Evolutionary conservation across 2,888 invertebrate genomes (phyloP).

Genomic region (Trypoxylon attenuatum): DNA sequence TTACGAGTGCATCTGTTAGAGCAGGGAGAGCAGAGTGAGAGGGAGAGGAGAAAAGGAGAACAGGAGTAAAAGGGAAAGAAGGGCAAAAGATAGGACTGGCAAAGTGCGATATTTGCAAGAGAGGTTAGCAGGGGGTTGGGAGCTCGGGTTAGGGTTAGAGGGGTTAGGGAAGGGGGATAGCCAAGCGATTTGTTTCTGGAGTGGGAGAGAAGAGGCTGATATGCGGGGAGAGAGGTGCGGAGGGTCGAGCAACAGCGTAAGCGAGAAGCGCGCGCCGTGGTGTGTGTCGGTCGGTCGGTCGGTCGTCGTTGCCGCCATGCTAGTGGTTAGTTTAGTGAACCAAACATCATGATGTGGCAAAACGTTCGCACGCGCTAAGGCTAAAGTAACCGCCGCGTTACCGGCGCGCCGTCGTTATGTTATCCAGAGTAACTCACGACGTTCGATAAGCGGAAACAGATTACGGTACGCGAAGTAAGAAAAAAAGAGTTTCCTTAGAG

Average conservation of each 20-base stretch:
- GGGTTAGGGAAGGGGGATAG: not conserved
- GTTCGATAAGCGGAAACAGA: conserved; percentile 64
- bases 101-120: too few species aligned
- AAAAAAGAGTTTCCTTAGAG: too few species aligned
- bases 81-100: conserved; percentile 1
- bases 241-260: conserved; percentile 61
- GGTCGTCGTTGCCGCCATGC: conserved; percentile 66
- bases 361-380: conserved; percentile 68
- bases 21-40: not conserved
- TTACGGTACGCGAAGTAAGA: conserved; percentile 56
- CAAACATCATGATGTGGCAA: conserved; percentile 75
- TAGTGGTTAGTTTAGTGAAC: conserved; percentile 73
- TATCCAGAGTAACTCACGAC: conserved; percentile 61
- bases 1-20: conserved; percentile 7
- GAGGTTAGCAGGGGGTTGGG: not conserved
- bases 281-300: conserved; percentile 59
- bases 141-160: not conserved
- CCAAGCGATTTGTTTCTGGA: conserved; percentile 2
- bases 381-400: conserved; percentile 60
- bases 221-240: conserved; percentile 37
- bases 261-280: conserved; percentile 58
- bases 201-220: conserved; percentile 20
- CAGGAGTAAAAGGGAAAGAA: not conserved
- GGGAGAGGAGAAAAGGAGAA: not conserved
- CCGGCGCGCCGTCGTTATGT: conserved; percentile 70